Evolutionary conservation across 1,140 invertebrate genomes (phyloP), one percentile per base, ranked within the genome.

Genomic region (Eriocheir sinensis): DNA sequence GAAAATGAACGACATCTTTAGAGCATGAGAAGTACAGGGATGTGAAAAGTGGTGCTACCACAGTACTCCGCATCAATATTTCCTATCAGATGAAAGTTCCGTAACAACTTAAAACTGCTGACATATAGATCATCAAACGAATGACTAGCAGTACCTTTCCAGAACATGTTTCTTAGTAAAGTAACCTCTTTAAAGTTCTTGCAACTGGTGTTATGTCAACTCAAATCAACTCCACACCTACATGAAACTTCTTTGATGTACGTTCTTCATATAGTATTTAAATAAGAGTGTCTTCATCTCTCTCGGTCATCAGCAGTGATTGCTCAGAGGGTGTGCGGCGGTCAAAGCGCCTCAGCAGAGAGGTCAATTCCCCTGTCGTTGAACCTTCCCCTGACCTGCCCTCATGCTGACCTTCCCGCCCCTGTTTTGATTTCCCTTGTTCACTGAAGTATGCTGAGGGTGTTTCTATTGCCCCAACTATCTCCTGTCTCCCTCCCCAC

Each of bases 271-370:
- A 27, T 44, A n/a, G 21, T 3, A 83, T 85, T 15, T 93, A 92
- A 80, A 95, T 95, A 6, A 89, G 85, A 44, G 93, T 93, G 96
- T 98, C 98, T 96, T 98, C 98, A 96, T 98, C 98, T 96, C 98
- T 97, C 32, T 97, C 97, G 0, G 98, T 97, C 97, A 98, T 97
- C 89, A 98, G 95, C 1, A 98, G 96, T 0, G 98, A 98, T 96
- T 97, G 97, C 95, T 98, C 97, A 3, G 98, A 98, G 15, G 97
- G 97, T 4, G 97, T 97, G 96, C 97, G 97, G 30, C 81, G 88
- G n/a, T 97, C 97, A n/a, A 97, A 97, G 17, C 97, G 97, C 81
- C 96, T 97, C 21, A 97, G 92, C 1, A 97, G 95, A 0, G 97
- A 97, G 48, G 97, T 97, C 96, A 97, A 97, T 96, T 97, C 98